phyloP scores from a whole-genome alignment of 2,888 invertebrate genomes.

The Strigamia crassipes region DNA sequence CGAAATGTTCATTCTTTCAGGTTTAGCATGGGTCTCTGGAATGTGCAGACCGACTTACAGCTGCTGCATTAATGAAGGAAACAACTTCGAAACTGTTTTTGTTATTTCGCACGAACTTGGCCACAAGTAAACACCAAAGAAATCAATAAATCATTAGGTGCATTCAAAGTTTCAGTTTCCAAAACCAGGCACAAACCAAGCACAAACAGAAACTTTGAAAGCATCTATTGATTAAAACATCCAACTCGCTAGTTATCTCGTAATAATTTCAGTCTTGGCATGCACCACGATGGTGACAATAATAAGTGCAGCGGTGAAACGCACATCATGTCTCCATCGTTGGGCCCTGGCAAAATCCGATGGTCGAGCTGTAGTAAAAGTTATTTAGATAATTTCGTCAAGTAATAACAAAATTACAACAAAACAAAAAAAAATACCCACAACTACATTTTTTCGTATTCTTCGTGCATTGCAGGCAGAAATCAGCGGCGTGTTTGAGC shows the following conservation, averaged over 20 bases:
- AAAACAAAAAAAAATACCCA: too few species aligned
- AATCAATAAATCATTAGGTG: not conserved
- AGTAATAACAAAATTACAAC: conserved; percentile 51
- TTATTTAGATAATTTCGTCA: conserved; percentile 56
- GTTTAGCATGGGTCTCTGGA: conserved; percentile 58
- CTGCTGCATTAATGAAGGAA: conserved; percentile 58
- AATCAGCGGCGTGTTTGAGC: not conserved
- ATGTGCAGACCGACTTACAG: conserved; percentile 58
- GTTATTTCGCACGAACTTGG: conserved; percentile 60
- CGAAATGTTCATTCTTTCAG: conserved; percentile 50
- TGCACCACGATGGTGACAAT: conserved; percentile 58
- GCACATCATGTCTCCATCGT: conserved; percentile 57
- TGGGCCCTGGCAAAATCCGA: conserved; percentile 57
- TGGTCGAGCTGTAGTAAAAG: conserved; percentile 58
- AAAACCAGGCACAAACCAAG: too few species aligned
- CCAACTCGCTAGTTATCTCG: too few species aligned
- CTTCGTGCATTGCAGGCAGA: not conserved
- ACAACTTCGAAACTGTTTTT: conserved; percentile 57
- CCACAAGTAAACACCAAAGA: conserved; percentile 54
- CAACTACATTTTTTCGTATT: too few species aligned
- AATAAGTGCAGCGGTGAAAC: conserved; percentile 55
- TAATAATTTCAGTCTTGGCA: conserved; percentile 55
- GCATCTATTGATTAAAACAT: too few species aligned
- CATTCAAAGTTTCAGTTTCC: not conserved
- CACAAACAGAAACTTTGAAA: too few species aligned